Base-by-base conservation (phyloP, 2,888 invertebrate species). In the Drosophila nigricruria region DNA sequence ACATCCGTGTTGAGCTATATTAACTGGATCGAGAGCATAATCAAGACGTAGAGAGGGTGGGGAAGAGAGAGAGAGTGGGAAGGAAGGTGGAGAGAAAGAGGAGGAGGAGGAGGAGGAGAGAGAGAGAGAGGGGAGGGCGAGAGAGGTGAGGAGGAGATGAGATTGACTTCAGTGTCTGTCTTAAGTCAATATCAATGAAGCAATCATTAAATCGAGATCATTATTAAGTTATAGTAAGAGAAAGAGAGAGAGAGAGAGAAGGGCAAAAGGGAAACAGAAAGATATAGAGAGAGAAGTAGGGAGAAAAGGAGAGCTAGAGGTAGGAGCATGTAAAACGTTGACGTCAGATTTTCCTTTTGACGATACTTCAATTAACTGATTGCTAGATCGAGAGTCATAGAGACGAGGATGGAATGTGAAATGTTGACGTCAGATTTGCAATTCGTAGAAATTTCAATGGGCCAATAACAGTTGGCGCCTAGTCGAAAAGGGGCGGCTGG, bases 21-120 rank as follows among this genome's bases (percentile, higher is more conserved):
- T 1, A 94, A 94, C 70, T 96, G 96, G 96, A 96, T 96, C 80
- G 79, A 77, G 36, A 69, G 78, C 52, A 82, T 89, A 30, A 75
- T 63, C 3, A 79, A 77, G 65, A 18, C 53, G n/a, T 67, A 66
- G 20, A 18, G 23, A 40, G 10, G 1, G 16, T 36, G 36, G 1
- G n/a, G 4, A 4, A 20, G 14, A 32, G 3, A 18, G 18, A 25
- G 42, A 18, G 2, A 34, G 34, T 16, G 25, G 3, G 32, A 6
- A 18, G 47, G 10, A 10, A 30, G 30, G 0, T 5, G 10, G 20
- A 42, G 40, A 1, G 20, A 42, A 12, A 12, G 5, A 6, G 42
- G 1, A 12, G 1, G 32, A 32, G 12, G n/a, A n/a, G n/a, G n/a
- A n/a, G n/a, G n/a, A n/a, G n/a, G n/a, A 6, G 36, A 16, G n/a